These are phyloP conservation scores for Teleopsis dalmanni DNA, from an alignment of 1,140 invertebrate genomes.

Conservation along the genomic window DNA sequence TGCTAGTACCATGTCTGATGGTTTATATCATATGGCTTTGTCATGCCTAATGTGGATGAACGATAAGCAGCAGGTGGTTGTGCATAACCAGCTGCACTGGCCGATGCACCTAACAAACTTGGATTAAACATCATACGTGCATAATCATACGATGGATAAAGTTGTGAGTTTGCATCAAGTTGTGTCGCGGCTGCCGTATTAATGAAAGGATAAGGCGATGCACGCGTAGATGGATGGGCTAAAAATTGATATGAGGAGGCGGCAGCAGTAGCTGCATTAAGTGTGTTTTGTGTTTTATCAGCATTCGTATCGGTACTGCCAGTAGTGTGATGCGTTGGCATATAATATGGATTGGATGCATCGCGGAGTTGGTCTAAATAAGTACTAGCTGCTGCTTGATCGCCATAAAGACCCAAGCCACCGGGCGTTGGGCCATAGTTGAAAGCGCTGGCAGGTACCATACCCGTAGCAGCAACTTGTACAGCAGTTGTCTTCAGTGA, in stretches of 20 bases:
- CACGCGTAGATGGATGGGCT: slow-evolving; percentile 43
- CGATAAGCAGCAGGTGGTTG: slow-evolving; percentile 54
- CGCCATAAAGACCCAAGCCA: slow-evolving; percentile 48
- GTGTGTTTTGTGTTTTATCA: slow-evolving; percentile 24
- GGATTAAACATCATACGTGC: slow-evolving; percentile 54
- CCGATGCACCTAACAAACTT: slow-evolving; percentile 46
- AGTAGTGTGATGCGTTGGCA: slow-evolving; percentile 47
- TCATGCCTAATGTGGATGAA: slow-evolving; percentile 52
- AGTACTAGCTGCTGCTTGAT: slow-evolving; percentile 34
- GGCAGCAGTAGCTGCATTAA: slow-evolving; percentile 18
- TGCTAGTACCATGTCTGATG: slow-evolving; percentile 43
- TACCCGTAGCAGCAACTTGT: slow-evolving; percentile 42
- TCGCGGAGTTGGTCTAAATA: slow-evolving; percentile 58
- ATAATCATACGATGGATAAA: slow-evolving; percentile 64
- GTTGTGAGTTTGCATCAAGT: slow-evolving; percentile 51
- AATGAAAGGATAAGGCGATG: slow-evolving; percentile 54
- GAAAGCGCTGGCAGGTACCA: slow-evolving; percentile 61
- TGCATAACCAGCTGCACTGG: slow-evolving; percentile 49
- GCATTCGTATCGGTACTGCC: slow-evolving; percentile 45
- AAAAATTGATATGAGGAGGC: slow-evolving; percentile 34
- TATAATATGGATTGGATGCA: slow-evolving; percentile 49
- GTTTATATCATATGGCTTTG: slow-evolving; percentile 56
- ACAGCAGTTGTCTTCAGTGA: slow-evolving; percentile 48
- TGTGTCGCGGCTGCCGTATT: slow-evolving; percentile 38
- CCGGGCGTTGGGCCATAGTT: slow-evolving; percentile 57